Conservation (phyloP, 2,113 vertebrate species). For the Speoplatyrhinus poulsoni region DNA sequence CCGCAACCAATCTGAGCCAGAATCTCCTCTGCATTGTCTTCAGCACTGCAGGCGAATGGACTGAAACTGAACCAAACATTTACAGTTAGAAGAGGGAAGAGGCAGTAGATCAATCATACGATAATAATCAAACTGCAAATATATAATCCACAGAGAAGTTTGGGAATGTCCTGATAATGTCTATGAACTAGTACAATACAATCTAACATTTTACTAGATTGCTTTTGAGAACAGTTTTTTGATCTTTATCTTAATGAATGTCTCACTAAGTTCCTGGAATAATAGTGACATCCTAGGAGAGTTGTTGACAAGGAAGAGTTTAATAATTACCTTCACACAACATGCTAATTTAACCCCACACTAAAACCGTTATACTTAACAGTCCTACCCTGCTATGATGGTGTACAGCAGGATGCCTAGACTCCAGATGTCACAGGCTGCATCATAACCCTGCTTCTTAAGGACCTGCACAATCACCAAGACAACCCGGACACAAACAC, state of each 20-base stretch:
- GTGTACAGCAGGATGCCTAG: conserved; percentile 92
- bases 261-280: no score
- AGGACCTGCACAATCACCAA: conserved; percentile 78
- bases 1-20: conserved; percentile 91
- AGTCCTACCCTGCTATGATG: conserved; percentile 89
- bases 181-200: no score
- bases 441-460: conserved; percentile 93
- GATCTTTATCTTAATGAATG: no score
- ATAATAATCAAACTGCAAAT: background rate
- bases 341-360: background rate
- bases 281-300: no score
- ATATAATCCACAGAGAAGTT: background rate
- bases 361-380: background rate
- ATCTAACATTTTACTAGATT: no score
- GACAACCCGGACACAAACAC: conserved; percentile 3
- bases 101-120: background rate
- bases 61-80: conserved; percentile 81
- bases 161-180: no score
- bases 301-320: no score
- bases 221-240: no score
- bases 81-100: background rate
- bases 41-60: conserved; percentile 90
- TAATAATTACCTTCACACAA: no score
- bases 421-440: conserved; percentile 96
- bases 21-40: conserved; percentile 92